These are phyloP conservation scores for Rapana venosa DNA, from an alignment of 2,888 invertebrate genomes.

Conservation along the genomic window DNA sequence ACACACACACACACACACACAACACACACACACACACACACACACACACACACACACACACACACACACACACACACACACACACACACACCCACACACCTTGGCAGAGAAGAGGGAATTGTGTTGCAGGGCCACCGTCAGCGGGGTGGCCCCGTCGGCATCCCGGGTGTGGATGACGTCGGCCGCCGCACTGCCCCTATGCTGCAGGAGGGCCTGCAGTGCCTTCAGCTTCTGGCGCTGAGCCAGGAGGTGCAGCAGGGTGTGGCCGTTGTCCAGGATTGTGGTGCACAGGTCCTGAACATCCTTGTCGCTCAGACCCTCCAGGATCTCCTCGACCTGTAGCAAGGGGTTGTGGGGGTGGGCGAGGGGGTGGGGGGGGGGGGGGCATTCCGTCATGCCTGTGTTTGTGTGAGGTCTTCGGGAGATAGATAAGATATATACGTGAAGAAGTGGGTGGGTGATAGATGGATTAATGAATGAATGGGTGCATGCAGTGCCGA, in stretches of 20 bases:
- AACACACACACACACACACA: too few relatives aligned
- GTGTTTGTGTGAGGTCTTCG: too few relatives aligned
- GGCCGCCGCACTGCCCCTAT: slow-evolving; percentile 50
- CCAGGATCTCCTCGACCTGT: not conserved
- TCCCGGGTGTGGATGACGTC: slow-evolving; percentile 67
- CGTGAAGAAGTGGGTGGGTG: too few relatives aligned
- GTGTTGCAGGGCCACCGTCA: slow-evolving; percentile 61
- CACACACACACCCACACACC: too few relatives aligned
- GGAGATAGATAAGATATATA: too few relatives aligned
- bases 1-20: too few relatives aligned
- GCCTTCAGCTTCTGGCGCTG: slow-evolving; percentile 61
- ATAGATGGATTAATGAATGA: too few relatives aligned
- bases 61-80: too few relatives aligned
- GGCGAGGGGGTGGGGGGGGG: too few relatives aligned
- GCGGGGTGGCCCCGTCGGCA: slow-evolving; percentile 60
- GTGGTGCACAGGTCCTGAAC: slow-evolving; percentile 64
- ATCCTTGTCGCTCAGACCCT: slow-evolving; percentile 32
- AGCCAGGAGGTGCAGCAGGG: slow-evolving; percentile 66
- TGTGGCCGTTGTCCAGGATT: slow-evolving; percentile 64
- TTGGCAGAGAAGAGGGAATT: slow-evolving; percentile 59
- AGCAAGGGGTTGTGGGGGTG: not conserved
- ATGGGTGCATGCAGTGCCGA: too few relatives aligned
- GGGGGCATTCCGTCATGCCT: too few relatives aligned
- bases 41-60: too few relatives aligned
- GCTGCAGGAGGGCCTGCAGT: slow-evolving; percentile 60